phyloP scores from a whole-genome alignment of 2,888 invertebrate species.

The Andrena trimmerana region DNA sequence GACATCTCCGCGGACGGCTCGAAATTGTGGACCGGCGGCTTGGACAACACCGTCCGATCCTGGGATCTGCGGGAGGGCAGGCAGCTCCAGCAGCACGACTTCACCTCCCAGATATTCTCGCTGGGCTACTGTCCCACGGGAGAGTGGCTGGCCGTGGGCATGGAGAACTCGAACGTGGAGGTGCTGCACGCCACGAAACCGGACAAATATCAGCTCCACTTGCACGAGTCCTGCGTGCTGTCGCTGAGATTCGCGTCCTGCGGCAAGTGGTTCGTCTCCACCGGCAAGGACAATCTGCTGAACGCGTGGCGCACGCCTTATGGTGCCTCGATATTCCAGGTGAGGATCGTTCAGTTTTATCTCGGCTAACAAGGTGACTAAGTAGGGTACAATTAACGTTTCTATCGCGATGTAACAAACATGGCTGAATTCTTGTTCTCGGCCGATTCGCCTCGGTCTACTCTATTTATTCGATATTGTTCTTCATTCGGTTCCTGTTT shows the following conservation, averaged over 20 bases:
- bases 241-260: slow-evolving; percentile 96
- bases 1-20: slow-evolving; percentile 97
- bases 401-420: no score
- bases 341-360: slow-evolving; percentile 77
- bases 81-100: slow-evolving; percentile 97
- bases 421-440: no score
- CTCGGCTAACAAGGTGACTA: not conserved
- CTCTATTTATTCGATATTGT: no score
- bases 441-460: no score
- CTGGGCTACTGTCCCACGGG: slow-evolving; percentile 97
- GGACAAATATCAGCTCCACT: slow-evolving; percentile 97
- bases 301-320: slow-evolving; percentile 99
- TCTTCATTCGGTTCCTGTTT: no score
- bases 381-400: no score
- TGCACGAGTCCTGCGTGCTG: slow-evolving; percentile 98
- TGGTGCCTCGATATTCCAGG: slow-evolving; percentile 98
- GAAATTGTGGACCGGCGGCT: slow-evolving; percentile 97
- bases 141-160: slow-evolving; percentile 98
- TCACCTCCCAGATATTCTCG: slow-evolving; percentile 97
- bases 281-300: slow-evolving; percentile 96
- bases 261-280: slow-evolving; percentile 98
- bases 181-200: slow-evolving; percentile 95
- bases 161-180: slow-evolving; percentile 98
- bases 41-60: slow-evolving; percentile 96
- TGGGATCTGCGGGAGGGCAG: slow-evolving; percentile 97